A percentile compares a stretch with the other conserved stretches of the same genome.
Evolutionary conservation across 2,113 vertebrate species (phyloP).

Genomic region (Larimichthys polyactis): DNA sequence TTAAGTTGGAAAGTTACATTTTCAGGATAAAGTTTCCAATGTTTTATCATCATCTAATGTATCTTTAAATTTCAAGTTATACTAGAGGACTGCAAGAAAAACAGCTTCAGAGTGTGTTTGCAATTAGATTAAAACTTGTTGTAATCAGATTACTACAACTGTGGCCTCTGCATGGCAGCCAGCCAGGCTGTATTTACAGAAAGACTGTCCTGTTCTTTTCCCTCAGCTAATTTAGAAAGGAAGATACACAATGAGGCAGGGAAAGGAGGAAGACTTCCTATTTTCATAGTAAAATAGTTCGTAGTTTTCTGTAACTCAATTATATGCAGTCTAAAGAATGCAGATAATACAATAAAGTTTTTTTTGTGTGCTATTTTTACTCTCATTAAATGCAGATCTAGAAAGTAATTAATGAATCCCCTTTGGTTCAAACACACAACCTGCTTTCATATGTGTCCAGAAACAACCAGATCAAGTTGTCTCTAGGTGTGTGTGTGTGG

Average conservation of each 20-base stretch:
- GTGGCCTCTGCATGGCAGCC: slow-evolving; percentile 45
- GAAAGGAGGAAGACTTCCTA: slow-evolving; percentile 70
- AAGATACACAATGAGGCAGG: slow-evolving; percentile 69
- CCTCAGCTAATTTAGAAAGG: slow-evolving; percentile 57
- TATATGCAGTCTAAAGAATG: not conserved
- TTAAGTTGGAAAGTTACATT: not conserved
- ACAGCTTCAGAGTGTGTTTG: not conserved
- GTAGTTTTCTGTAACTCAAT: not conserved
- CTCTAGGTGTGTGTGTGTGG: not conserved
- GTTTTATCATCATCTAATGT: not conserved
- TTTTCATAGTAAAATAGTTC: slow-evolving; percentile 30
- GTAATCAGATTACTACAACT: not conserved
- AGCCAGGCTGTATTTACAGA: slow-evolving; percentile 71
- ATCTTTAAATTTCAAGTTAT: not conserved
- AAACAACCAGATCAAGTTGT: not conserved
- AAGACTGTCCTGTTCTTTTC: slow-evolving; percentile 41
- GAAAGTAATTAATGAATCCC: not conserved
- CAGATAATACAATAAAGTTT: not conserved
- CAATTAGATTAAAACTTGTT: not conserved
- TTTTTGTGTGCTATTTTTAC: too few relatives aligned
- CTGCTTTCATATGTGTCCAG: not conserved
- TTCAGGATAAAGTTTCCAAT: not conserved
- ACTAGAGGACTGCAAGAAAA: not conserved
- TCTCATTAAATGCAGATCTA: not conserved
- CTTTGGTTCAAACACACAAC: not conserved